Base-by-base conservation (phyloP, 2,113 vertebrate species). In the Archocentrus centrarchus region DNA sequence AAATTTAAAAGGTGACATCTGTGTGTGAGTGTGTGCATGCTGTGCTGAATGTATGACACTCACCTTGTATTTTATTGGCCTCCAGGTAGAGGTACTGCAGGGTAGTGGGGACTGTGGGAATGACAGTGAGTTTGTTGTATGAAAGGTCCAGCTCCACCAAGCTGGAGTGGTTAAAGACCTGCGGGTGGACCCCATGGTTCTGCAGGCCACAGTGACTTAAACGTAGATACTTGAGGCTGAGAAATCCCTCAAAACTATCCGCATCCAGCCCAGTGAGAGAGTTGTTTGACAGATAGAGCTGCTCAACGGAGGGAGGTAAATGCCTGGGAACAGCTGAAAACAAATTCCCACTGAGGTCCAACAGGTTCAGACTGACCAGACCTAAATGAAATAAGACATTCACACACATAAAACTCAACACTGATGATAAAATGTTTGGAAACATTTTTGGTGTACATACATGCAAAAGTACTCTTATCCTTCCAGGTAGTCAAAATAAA, bases 101-200 rank as follows among this genome's bases (percentile, higher is more conserved):
- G 2, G 90, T 95, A 79, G 59, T 90, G 39, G 95, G 94, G 20
- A 96, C 95, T 0, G 85, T 75, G 41, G 96, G 95, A 64, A 93
- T 92, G 53, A 80, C 79, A 2, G 73, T 94, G 10, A 96, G 93
- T 79, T 92, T 92, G 89, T 96, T 97, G 73, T 95, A 95, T n/a
- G 96, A 95, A 39, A 96, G 93, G 75, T 96, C 96, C 79, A 96
- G 88, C 90, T 97, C 96, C 81, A 96, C 89, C 80, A 96, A 85
- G 66, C 94, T 93, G 87, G 95, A 93, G 39, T 92, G 32, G 76
- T 95, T 96, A 88, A 96, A 96, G 55, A 82, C 91, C 11, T 50
- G 59, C 0, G 59, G 80, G 17, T 89, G 77, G 59, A 96, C 2
- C 3, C n/a, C 27, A 2, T 5, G 22, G 39, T 88, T 95, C 57